Evolutionary conservation across 2,888 invertebrate genomes (phyloP).

Genomic region (Tanypteryx hageni): DNA sequence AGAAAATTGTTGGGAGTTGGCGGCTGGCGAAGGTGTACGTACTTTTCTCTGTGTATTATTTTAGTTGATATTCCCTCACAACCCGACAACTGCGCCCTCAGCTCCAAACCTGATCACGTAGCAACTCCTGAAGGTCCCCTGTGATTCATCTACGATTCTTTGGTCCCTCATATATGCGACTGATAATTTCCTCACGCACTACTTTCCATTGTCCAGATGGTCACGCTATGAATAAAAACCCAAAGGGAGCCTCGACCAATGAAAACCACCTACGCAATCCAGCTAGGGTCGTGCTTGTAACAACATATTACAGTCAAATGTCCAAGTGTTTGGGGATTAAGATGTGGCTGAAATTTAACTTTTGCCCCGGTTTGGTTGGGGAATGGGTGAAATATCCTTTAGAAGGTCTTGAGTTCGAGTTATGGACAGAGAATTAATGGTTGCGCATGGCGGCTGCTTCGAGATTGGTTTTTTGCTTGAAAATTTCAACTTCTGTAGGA

Average conservation of each 20-base stretch:
- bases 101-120: background rate
- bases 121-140: background rate
- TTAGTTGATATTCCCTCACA: background rate
- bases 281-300: background rate
- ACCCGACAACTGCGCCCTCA: background rate
- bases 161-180: slow-evolving; percentile 32
- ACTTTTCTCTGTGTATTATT: background rate
- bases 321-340: background rate
- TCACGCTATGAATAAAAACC: slow-evolving; percentile 32
- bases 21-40: background rate
- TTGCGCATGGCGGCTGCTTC: no score
- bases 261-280: background rate
- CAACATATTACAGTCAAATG: background rate
- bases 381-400: no score
- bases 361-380: no score
- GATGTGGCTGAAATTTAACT: background rate
- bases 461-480: no score
- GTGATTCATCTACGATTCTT: slow-evolving; percentile 18
- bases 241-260: background rate
- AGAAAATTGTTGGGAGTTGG: background rate
- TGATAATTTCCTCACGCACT: slow-evolving; percentile 32
- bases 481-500: no score
- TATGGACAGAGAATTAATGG: no score
- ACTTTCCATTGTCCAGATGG: slow-evolving; percentile 26
- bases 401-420: no score